Base-by-base conservation (phyloP, 2,113 vertebrate species). In the Hippopotamus amphibius region DNA sequence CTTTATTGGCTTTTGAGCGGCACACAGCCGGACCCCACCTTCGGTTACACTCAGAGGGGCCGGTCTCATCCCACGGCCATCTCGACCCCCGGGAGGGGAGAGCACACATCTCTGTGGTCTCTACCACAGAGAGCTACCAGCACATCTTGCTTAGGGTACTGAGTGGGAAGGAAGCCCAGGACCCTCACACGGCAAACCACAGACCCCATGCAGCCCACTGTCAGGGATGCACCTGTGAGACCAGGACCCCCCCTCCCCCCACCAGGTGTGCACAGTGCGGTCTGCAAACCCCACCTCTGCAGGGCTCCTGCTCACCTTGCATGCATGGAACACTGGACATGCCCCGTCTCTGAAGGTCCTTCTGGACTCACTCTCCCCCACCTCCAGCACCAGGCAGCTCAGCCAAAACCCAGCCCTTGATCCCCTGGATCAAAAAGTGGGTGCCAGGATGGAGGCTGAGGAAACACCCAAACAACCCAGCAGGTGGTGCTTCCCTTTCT, bases 391-490 rank as follows among this genome's bases (percentile, higher is more conserved):
- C 48, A 61, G n/a, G 15, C 5, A 48, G 3, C 33, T 55, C 65
- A 53, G 57, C 46, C 0, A 3, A 65, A 26, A 59, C 10, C 53
- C 9, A 19, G 46, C 37, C 61, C 77, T n/a, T 16, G 28, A 43
- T 55, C 30, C 24, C 61, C 55, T 37, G 33, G 46, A 48, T 30
- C 63, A 9, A 16, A 16, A 15, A 55, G 33, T 53, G n/a, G 30
- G 26, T 3, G 33, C 19, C 4, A 15, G 0, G n/a, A 37, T 1
- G 0, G 16, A 69, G 59, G n/a, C 33, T 15, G 81, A 66, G 55
- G 19, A 30, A 13, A 14, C 4, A 48, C 3, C 4, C 3, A 19
- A n/a, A 1, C 3, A 0, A 16, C 12, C 46, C 53, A 0, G 28
- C 0, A n/a, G 8, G 9, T 46, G 74, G 30, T 12, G 24, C 48